Base-by-base conservation (phyloP, 2,113 vertebrate species). In the Ciconia boyciana region DNA sequence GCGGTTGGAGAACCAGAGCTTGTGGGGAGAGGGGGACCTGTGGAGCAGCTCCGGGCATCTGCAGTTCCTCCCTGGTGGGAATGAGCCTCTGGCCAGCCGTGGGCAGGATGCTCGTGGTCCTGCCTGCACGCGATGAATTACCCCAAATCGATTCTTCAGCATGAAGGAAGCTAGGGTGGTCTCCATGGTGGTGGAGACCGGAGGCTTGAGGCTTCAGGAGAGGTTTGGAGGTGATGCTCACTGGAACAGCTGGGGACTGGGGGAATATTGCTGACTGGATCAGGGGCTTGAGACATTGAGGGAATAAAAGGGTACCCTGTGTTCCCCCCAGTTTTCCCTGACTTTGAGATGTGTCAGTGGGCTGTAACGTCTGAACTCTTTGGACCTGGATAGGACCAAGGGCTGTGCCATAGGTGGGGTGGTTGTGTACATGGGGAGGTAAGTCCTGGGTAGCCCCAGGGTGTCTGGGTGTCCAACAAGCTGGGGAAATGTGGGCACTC, bases 1-100 rank as follows among this genome's bases (percentile, higher is more conserved):
- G 65, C 0, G 0, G 26, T 12, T 54, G 76, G 75, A 72, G 82
- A 94, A 66, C 10, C 0, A 1, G 68, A 83, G 80, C 69, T 74
- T 11, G 57, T 49, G 71, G 70, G 58, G 66, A 83, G 46, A 24
- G 21, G 10, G 46, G 13, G 10, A 83, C 31, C n/a, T 9, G 44
- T 46, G 71, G 83, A 49, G 49, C 79, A 48, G 13, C 52, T 89
- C 87, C 0, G 2, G 41, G 55, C 25, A 36, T 54, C 49, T 75
- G 64, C 74, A 74, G 62, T 1, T 66, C 62, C 54, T 83, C 41
- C 44, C 31, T 41, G 71, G 13, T 28, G 86, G 78, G 64, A 90
- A 43, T 10, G 79, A 87, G 66, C 57, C 76, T 29, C 79, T 79
- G 65, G 58, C 21, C 88, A 66, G 82, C 34, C 3, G 0, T 65